Evolutionary conservation across 2,113 vertebrate species (phyloP).

Genomic region (Mesembrinibis cayennensis): DNA sequence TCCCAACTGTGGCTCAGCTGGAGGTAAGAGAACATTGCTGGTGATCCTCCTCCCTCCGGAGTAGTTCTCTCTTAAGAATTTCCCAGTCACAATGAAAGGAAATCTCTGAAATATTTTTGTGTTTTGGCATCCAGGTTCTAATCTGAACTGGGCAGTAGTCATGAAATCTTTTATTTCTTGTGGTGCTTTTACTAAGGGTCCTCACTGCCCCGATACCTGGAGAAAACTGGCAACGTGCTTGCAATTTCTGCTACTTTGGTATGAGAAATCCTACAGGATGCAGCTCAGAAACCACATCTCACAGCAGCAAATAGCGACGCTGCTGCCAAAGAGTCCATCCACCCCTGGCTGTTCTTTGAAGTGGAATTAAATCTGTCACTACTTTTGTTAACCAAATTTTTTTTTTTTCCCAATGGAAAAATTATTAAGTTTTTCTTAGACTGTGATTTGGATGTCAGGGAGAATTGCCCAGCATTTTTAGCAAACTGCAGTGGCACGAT

Average conservation of each 20-base stretch:
- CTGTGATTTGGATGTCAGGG: not conserved
- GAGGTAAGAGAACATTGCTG: constrained; percentile 71
- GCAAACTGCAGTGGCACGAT: not conserved
- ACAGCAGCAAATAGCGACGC: not conserved
- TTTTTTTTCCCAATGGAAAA: not conserved
- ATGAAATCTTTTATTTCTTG: accelerated
- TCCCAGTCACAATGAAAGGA: not conserved
- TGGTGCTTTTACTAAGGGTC: not conserved
- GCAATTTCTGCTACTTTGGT: not conserved
- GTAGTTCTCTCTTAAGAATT: not conserved
- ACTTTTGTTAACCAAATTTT: not conserved
- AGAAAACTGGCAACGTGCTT: not conserved
- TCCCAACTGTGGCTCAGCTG: constrained; percentile 83
- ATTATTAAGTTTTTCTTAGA: not conserved
- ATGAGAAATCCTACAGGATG: not conserved
- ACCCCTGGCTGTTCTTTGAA: not conserved
- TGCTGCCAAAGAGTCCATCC: not conserved
- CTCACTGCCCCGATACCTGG: not conserved
- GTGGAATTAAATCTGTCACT: not conserved
- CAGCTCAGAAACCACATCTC: not conserved
- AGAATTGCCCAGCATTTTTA: not conserved
- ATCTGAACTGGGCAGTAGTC: not conserved
- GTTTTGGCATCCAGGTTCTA: not conserved
- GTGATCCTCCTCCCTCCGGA: not conserved
- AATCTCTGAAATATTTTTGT: not conserved